Conservation (phyloP, 2,797 vertebrate genomes). For the Hemitrygon akajei region DNA sequence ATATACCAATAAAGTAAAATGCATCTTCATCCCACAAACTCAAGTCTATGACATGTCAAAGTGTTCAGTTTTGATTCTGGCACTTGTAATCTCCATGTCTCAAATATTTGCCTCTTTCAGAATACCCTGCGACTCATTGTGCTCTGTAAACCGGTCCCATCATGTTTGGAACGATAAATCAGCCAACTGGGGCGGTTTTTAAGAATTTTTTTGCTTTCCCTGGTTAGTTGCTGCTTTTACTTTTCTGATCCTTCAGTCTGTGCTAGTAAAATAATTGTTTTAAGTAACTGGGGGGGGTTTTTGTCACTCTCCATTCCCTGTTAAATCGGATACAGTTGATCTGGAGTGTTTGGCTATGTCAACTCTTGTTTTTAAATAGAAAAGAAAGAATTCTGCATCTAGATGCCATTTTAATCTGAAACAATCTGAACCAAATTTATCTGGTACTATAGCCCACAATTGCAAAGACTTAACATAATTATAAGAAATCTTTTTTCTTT, state of each 20-base stretch:
- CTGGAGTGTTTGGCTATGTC: neutral
- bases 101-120: slow-evolving; percentile 11
- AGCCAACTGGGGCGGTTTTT: neutral
- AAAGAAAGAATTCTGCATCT: neutral
- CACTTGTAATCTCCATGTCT: neutral
- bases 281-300: neutral
- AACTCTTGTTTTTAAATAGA: neutral
- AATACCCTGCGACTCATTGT: neutral
- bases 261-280: neutral
- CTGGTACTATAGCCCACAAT: neutral
- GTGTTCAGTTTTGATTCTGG: slow-evolving; percentile 10
- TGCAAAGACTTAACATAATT: neutral
- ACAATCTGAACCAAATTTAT: neutral
- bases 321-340: neutral
- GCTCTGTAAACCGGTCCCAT: neutral
- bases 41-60: neutral
- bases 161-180: slow-evolving; percentile 8
- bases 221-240: neutral
- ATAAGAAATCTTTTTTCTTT: neutral
- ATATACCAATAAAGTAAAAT: neutral
- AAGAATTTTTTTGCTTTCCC: slow-evolving; percentile 21
- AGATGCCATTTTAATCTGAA: neutral
- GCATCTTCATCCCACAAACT: neutral
- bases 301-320: neutral
- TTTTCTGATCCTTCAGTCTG: neutral